Conservation (phyloP, 2,888 invertebrate genomes). For the Eupeodes luniger region DNA sequence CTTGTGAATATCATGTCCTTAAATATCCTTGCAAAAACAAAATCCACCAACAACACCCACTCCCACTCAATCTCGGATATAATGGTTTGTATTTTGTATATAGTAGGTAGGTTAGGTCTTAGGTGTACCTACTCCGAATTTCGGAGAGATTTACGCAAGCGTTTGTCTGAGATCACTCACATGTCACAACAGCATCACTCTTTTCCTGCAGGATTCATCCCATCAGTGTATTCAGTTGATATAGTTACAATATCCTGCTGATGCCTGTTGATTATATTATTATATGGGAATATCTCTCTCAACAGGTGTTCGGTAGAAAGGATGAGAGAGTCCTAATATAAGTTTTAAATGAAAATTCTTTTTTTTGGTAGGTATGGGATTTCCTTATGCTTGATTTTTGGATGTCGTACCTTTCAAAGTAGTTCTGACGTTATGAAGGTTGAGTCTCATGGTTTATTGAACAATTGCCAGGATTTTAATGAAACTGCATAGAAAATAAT, state of each 20-base stretch:
- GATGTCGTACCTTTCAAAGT: background rate
- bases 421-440: background rate
- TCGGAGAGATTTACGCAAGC: constrained; percentile 75
- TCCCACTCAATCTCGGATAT: constrained; percentile 47
- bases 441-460: background rate
- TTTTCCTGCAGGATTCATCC: background rate
- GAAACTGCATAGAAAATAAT: constrained; percentile 8
- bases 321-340: background rate
- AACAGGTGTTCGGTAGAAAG: constrained; percentile 64
- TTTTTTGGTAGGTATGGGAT: background rate
- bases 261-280: constrained; percentile 16
- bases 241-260: background rate
- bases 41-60: constrained; percentile 11
- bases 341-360: background rate
- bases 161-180: constrained; percentile 59
- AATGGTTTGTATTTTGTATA: background rate
- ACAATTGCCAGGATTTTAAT: background rate
- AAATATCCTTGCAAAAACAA: constrained; percentile 78
- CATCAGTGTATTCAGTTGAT: background rate
- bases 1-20: constrained; percentile 79
- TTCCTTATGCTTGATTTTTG: background rate
- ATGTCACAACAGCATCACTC: background rate
- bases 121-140: constrained; percentile 58
- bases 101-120: too few relatives aligned
- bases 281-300: constrained; percentile 58